Percentiles rank a stretch among this genome's conserved stretches.
These are phyloP conservation scores for Plebejus melissa DNA, from an alignment of 2,888 invertebrate species.

Conservation along the genomic window DNA sequence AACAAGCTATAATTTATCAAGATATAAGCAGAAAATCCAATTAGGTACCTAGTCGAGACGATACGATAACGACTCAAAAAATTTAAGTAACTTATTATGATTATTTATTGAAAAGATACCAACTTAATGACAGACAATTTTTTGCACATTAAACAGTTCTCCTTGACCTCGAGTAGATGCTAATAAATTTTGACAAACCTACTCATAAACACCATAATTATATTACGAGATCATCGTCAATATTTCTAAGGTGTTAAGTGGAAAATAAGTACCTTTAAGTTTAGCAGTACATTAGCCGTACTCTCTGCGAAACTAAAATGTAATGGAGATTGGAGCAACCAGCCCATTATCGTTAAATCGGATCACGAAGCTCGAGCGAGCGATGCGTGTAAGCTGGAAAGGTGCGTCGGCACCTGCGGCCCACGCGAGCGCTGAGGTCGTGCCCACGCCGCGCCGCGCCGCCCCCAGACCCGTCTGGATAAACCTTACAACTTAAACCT, in stretches of 20 bases:
- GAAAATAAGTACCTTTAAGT: background rate
- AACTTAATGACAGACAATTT: background rate
- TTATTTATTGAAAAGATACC: background rate
- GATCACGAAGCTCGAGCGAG: conserved; percentile 33
- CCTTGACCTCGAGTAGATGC: background rate
- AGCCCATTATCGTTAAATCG: conserved; percentile 34
- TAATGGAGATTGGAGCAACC: background rate
- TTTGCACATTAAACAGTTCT: background rate
- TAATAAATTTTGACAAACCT: conserved; percentile 4
- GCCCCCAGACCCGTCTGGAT: conserved; percentile 40
- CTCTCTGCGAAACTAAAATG: background rate
- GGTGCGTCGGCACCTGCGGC: conserved; percentile 73
- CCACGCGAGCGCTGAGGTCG: conserved; percentile 65
- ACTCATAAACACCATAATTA: background rate
- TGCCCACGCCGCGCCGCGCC: conserved; percentile 33
- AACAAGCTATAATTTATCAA: background rate
- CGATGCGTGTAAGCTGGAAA: conserved; percentile 55
- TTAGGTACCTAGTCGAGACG: background rate
- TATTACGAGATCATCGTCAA: background rate
- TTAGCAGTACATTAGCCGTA: background rate
- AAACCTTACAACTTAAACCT: conserved; percentile 31
- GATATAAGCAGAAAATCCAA: background rate
- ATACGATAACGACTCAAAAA: background rate
- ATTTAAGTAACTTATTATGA: background rate
- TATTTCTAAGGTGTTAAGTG: background rate